Evolutionary conservation across 2,888 invertebrate species (phyloP).

Genomic region (Tortricodes alternella): DNA sequence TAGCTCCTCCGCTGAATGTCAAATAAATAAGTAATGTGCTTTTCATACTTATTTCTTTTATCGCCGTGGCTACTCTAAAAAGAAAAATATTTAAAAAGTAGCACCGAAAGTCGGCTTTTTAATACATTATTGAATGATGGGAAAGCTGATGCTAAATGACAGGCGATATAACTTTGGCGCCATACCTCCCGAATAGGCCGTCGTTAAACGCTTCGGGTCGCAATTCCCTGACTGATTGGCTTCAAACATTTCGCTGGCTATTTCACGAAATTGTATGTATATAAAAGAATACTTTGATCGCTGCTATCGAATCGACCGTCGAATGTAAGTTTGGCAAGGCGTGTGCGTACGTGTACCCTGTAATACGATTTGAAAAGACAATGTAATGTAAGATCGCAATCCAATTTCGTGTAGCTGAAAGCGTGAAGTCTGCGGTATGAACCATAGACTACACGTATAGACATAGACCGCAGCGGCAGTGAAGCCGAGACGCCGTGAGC

Average conservation of each 20-base stretch:
- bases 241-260: conserved; percentile 9
- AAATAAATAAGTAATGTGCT: too few relatives aligned
- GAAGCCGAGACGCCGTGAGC: conserved; percentile 10
- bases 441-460: background rate
- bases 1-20: too few relatives aligned
- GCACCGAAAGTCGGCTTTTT: too few relatives aligned
- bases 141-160: background rate
- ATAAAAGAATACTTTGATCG: conserved; percentile 6
- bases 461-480: conserved; percentile 3
- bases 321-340: background rate
- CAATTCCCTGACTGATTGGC: conserved; percentile 16
- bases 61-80: too few relatives aligned
- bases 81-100: too few relatives aligned
- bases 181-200: conserved; percentile 19
- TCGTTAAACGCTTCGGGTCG: conserved; percentile 16
- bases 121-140: too few relatives aligned
- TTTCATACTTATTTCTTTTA: too few relatives aligned
- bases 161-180: conserved; percentile 12
- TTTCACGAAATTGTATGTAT: conserved; percentile 8
- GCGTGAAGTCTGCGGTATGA: conserved; percentile 6
- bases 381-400: conserved; percentile 10
- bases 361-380: conserved; percentile 6
- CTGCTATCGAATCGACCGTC: background rate
- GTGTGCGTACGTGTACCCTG: background rate
- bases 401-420: conserved; percentile 21